Evolutionary conservation across 2,113 vertebrate genomes (phyloP).

Genomic region (Odontesthes bonariensis): DNA sequence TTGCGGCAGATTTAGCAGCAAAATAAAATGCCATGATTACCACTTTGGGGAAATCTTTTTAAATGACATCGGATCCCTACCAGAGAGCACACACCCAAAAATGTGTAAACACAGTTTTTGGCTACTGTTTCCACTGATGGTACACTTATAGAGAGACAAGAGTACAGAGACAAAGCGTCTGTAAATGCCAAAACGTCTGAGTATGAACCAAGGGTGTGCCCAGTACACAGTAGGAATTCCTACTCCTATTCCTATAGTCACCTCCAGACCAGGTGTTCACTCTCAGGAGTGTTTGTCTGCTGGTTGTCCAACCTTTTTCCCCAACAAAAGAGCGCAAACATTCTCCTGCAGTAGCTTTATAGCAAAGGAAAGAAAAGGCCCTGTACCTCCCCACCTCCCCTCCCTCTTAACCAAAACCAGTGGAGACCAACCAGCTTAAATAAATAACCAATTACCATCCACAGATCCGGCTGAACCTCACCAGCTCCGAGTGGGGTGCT

Average conservation of each 20-base stretch:
- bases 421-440: conserved; percentile 80
- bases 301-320: conserved; percentile 52
- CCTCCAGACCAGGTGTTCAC: conserved; percentile 73
- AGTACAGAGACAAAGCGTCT: conserved; percentile 34
- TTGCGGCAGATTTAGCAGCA: conserved; percentile 1
- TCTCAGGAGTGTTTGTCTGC: conserved; percentile 64
- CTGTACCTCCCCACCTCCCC: conserved; percentile 13
- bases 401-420: conserved; percentile 49
- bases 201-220: conserved; percentile 51
- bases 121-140: conserved; percentile 33
- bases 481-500: conserved; percentile 68
- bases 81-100: conserved; percentile 31
- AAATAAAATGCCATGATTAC: conserved; percentile 16
- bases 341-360: conserved; percentile 39
- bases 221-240: conserved; percentile 8
- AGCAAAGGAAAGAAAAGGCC: conserved; percentile 45
- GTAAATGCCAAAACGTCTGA: conserved; percentile 30
- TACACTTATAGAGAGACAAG: conserved; percentile 21
- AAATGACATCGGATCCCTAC: conserved; percentile 17
- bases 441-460: conserved; percentile 83
- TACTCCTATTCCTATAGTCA: conserved; percentile 26
- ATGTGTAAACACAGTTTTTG: conserved; percentile 38
- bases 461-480: conserved; percentile 68
- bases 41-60: conserved; percentile 18
- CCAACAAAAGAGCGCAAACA: conserved; percentile 77